Conservation (phyloP, 1,140 invertebrate species). For the Caerostris extrusa region DNA sequence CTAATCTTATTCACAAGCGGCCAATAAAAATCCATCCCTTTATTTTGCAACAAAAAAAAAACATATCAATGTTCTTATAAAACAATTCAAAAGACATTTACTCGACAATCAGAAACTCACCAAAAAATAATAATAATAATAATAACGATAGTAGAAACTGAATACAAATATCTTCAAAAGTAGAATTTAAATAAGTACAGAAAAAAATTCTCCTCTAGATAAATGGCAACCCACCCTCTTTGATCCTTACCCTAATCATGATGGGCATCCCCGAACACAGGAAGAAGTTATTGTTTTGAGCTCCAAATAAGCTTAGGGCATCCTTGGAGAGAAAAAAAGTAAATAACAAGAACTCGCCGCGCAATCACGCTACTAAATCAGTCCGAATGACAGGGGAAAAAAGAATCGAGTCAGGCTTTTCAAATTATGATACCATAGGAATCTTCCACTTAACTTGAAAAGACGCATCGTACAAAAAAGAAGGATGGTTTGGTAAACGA, state of each 20-base stretch:
- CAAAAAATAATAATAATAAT: background rate
- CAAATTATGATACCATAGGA: constrained; percentile 58
- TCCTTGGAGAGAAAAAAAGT: background rate
- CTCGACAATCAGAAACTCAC: background rate
- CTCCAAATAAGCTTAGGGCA: constrained; percentile 14
- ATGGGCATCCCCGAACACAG: background rate
- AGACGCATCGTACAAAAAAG: background rate
- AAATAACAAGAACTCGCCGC: background rate
- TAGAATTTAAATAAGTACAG: background rate
- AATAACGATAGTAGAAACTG: too few species aligned
- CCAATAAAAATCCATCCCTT: background rate
- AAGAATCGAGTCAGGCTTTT: constrained; percentile 25
- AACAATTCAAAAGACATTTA: background rate
- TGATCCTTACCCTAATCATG: background rate
- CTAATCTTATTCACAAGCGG: background rate
- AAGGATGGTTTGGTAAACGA: constrained; percentile 29
- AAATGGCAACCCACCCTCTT: background rate
- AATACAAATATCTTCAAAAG: background rate
- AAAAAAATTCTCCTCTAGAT: background rate
- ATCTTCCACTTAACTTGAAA: constrained; percentile 17
- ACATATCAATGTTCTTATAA: background rate
- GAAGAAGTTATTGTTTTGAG: constrained; percentile 20
- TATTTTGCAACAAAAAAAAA: background rate
- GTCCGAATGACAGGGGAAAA: background rate
- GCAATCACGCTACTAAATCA: constrained; percentile 16